phyloP scores from a whole-genome alignment of 2,113 vertebrate genomes.

The Arizona elegans region DNA sequence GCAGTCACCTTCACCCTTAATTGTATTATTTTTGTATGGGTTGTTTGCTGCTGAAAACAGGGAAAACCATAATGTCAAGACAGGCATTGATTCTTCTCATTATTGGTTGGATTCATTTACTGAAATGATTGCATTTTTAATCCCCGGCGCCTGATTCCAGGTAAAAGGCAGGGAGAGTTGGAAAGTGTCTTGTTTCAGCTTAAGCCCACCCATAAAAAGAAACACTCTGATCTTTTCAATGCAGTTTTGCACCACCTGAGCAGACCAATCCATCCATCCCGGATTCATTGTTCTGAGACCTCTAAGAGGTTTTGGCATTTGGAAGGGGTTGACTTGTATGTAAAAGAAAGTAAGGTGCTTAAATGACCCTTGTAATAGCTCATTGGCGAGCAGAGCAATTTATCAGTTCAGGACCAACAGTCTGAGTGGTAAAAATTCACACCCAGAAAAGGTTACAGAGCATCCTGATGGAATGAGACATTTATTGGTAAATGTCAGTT shows the following conservation, averaged over 20 bases:
- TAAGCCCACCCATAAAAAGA: not conserved
- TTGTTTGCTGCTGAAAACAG: not conserved
- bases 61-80: not conserved
- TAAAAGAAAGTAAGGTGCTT: not conserved
- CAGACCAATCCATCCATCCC: not conserved
- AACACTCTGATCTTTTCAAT: not conserved
- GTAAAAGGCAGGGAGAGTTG: not conserved
- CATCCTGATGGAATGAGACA: not conserved
- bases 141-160: not conserved
- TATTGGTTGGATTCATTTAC: not conserved
- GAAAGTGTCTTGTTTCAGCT: not conserved
- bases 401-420: not conserved
- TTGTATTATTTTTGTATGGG: not conserved
- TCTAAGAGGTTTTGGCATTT: not conserved
- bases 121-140: not conserved
- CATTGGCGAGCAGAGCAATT: not conserved
- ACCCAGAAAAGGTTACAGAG: not conserved
- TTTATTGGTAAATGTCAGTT: not conserved
- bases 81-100: not conserved
- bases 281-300: not conserved
- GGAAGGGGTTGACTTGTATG: not conserved
- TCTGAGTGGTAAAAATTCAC: not conserved
- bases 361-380: not conserved
- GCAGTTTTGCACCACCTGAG: not conserved
- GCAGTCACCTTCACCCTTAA: not conserved